These are phyloP conservation scores for Protosalanx chinensis DNA, from an alignment of 2,797 vertebrate genomes.

Conservation along the genomic window DNA sequence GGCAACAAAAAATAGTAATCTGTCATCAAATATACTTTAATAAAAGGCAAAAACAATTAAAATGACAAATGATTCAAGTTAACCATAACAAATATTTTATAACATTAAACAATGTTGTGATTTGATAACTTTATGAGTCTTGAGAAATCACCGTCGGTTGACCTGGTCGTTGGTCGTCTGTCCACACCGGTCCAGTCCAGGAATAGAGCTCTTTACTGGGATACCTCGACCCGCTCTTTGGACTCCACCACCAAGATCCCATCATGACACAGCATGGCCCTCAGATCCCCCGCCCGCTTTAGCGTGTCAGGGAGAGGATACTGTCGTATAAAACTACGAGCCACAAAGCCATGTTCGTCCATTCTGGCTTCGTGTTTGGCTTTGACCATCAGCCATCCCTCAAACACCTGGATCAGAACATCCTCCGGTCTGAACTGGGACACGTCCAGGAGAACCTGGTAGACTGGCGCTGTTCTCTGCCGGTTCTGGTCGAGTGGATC, in stretches of 20 bases:
- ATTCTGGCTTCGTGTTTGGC: constrained; percentile 72
- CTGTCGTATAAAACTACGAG: constrained; percentile 75
- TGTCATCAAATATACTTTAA: no score
- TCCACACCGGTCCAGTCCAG: background rate
- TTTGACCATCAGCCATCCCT: constrained; percentile 78
- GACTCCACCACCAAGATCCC: constrained; percentile 80
- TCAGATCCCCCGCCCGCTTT: constrained; percentile 68
- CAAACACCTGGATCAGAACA: constrained; percentile 81
- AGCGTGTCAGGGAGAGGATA: constrained; percentile 74
- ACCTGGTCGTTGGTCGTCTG: background rate
- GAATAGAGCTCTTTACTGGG: background rate
- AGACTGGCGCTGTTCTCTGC: constrained; percentile 30
- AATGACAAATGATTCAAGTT: no score
- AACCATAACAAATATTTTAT: no score
- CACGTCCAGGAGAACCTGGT: constrained; percentile 76
- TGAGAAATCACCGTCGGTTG: background rate
- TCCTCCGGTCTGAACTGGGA: constrained; percentile 83
- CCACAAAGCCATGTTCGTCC: constrained; percentile 76
- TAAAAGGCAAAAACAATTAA: no score
- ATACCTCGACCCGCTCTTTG: constrained; percentile 42
- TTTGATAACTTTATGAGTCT: background rate
- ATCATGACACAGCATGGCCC: constrained; percentile 77
- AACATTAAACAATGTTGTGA: no score
- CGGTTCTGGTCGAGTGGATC: background rate
- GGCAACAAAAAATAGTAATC: no score